A percentile compares a stretch with the other conserved stretches of the same genome.
These are phyloP conservation scores for Pseudomugil tenellus DNA, from an alignment of 2,797 vertebrate species.

Conservation along the genomic window DNA sequence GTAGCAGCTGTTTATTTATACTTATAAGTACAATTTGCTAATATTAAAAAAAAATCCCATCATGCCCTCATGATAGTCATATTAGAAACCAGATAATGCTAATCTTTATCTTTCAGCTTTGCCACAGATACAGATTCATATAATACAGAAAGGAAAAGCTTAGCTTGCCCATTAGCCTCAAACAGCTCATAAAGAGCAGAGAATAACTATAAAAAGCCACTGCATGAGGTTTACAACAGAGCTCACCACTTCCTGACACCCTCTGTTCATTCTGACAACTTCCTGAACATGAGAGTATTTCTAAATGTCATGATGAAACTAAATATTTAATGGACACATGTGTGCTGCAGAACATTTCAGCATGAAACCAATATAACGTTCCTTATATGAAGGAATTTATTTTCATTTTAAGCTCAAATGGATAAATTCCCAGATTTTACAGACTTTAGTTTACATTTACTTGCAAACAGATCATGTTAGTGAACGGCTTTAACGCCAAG, in stretches of 20 bases:
- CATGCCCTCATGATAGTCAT: neutral
- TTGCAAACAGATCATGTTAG: neutral
- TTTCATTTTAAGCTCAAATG: too few species aligned
- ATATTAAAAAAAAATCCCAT: neutral
- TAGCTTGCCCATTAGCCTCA: slow-evolving; percentile 6
- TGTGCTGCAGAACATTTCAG: neutral
- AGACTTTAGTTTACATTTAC: neutral
- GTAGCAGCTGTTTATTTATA: neutral
- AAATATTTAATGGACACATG: neutral
- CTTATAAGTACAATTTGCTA: neutral
- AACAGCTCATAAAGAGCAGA: neutral
- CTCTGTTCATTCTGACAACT: slow-evolving; percentile 13
- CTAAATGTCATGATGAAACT: neutral
- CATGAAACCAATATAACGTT: neutral
- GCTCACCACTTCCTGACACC: slow-evolving; percentile 60
- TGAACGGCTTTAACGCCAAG: too few species aligned
- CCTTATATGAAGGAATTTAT: too few species aligned
- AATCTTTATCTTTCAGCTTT: neutral
- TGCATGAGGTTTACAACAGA: neutral
- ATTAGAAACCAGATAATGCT: neutral
- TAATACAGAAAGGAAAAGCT: neutral
- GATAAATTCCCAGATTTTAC: neutral
- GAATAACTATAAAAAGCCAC: neutral
- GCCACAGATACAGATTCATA: slow-evolving; percentile 24
- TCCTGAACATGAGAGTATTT: neutral